A percentile compares a stretch with the other conserved stretches of the same genome.
Evolutionary conservation across 2,888 invertebrate genomes (phyloP).

Genomic region (Apamea crenata): DNA sequence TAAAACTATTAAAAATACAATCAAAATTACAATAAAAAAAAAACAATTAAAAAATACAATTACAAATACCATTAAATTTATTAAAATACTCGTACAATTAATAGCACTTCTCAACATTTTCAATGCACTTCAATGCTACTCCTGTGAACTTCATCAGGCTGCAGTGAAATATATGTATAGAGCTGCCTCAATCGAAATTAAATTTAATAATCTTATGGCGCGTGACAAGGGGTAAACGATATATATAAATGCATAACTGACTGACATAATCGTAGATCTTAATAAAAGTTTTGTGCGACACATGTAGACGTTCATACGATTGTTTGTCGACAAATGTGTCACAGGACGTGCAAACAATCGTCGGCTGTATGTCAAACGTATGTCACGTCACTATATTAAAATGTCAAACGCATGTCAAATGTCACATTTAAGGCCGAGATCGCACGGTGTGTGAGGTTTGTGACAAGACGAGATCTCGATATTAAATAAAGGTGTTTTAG

Average conservation of each 20-base stretch:
- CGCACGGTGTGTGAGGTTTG: constrained; percentile 1
- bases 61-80: too few relatives aligned
- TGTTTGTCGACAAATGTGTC: constrained; percentile 27
- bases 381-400: constrained; percentile 31
- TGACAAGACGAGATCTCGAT: constrained; percentile 9
- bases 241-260: not conserved
- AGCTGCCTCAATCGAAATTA: too few relatives aligned
- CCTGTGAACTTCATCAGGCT: too few relatives aligned
- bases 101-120: too few relatives aligned
- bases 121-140: too few relatives aligned
- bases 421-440: constrained; percentile 19
- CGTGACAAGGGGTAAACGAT: too few relatives aligned
- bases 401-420: constrained; percentile 43
- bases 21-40: too few relatives aligned
- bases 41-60: too few relatives aligned
- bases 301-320: constrained; percentile 1
- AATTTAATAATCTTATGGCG: too few relatives aligned
- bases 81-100: too few relatives aligned
- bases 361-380: not conserved
- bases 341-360: constrained; percentile 3
- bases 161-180: too few relatives aligned
- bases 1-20: too few relatives aligned
- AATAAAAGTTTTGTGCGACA: constrained; percentile 10
- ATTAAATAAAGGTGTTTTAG: constrained; percentile 20
- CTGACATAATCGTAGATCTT: constrained; percentile 28